Evolutionary conservation across 2,113 vertebrate genomes (phyloP), one percentile per base, ranked within the genome.

Genomic region (Colius striatus): DNA sequence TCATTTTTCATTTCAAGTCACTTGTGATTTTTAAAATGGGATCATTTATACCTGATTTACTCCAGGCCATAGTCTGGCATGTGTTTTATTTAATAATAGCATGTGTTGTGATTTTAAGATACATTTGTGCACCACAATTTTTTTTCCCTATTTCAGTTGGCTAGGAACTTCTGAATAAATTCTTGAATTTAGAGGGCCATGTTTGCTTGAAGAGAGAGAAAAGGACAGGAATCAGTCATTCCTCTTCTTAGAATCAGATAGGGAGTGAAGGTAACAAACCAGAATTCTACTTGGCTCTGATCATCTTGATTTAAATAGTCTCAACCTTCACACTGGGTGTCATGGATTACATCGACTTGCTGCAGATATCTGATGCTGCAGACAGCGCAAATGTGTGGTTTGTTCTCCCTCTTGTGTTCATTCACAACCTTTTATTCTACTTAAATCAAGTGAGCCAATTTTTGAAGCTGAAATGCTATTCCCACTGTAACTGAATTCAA

Each of bases 321-420:
- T 21, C 41, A 43, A 1, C 11, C 50, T 87, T 87, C 19, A 10
- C 73, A 43, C 47, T 16, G n/a, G 26, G 15, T 4, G 78, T 57
- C 45, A 30, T n/a, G 65, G 53, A 23, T 74, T 34, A 5, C 51
- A 50, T 30, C 63, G 19, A 10, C 26, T 47, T 68, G 58, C 45
- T 32, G 0, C 5, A 7, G 81, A 23, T 60, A 11, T 0, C 9
- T 20, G 77, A 43, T 55, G 68, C 89, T 89, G 50, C 70, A 32
- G 38, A 55, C 1, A 0, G 9, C 55, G 75, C 58, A 96, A 94
- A 55, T 25, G 57, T 94, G 92, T 77, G 87, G 71, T 55, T 95
- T 96, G 93, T 71, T 97, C 96, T 96, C 95, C 94, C 90, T 95
- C 93, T 96, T 93, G 92, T 95, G 95, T 95, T 95, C 94, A 16